A percentile compares a stretch with the other conserved stretches of the same genome.
These are phyloP conservation scores for Anniella stebbinsi DNA, from an alignment of 2,797 vertebrate genomes.

Conservation along the genomic window DNA sequence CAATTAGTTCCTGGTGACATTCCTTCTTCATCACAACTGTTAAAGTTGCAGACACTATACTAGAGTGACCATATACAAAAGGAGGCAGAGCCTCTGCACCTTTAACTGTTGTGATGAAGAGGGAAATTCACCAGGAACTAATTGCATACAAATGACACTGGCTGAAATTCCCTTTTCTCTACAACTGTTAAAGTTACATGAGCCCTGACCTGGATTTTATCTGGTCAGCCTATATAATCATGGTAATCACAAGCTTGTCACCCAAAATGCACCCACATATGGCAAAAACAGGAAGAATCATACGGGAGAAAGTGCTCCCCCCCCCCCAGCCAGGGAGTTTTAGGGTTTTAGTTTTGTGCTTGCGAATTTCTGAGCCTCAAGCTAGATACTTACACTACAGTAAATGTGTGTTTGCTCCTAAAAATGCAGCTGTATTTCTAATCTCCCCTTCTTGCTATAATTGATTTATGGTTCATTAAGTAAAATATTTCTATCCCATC, in stretches of 20 bases:
- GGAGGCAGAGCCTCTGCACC: too few species aligned
- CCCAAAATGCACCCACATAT: not conserved
- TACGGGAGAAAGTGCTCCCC: not conserved
- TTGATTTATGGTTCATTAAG: not conserved
- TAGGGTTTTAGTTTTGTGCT: not conserved
- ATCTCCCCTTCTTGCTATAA: not conserved
- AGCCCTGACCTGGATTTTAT: too few species aligned
- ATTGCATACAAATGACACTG: too few species aligned
- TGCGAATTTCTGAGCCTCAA: not conserved
- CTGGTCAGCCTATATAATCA: too few species aligned
- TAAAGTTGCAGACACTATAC: too few species aligned
- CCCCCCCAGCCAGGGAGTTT: not conserved
- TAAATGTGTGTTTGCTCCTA: not conserved
- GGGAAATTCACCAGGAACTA: too few species aligned
- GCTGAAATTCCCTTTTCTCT: too few species aligned
- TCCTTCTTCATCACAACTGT: too few species aligned
- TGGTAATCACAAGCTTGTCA: not conserved
- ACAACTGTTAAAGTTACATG: too few species aligned
- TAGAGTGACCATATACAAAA: too few species aligned
- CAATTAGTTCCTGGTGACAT: too few species aligned
- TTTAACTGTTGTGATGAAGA: too few species aligned
- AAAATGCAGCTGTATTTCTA: not conserved
- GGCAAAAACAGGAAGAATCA: not conserved
- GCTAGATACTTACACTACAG: not conserved
- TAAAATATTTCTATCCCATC: not conserved